Percentiles rank a stretch among this genome's conserved stretches.
Conservation (phyloP, 2,888 invertebrate species). For the Agrochola litura region DNA sequence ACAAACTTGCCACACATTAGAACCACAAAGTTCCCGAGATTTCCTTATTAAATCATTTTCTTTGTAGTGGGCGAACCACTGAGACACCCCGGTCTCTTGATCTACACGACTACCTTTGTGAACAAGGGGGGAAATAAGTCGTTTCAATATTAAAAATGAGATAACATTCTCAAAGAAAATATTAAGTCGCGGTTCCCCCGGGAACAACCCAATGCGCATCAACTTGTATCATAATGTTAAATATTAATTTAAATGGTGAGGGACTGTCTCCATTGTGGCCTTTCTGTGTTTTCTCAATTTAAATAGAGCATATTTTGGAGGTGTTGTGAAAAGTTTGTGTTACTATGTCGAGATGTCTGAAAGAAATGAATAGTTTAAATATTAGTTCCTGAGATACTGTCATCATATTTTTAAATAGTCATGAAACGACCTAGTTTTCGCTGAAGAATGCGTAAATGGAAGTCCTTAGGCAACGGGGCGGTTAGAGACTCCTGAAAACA, state of each 20-base stretch:
- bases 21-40: constrained; percentile 57
- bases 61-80: constrained; percentile 60
- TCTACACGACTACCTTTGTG: constrained; percentile 84
- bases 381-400: background rate
- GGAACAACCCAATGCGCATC: constrained; percentile 86
- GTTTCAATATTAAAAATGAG: constrained; percentile 88
- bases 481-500: too few relatives aligned
- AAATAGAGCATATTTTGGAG: constrained; percentile 8
- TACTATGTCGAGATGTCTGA: background rate
- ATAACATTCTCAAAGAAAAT: constrained; percentile 89
- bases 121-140: constrained; percentile 83
- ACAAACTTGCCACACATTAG: constrained; percentile 56
- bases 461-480: background rate
- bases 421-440: background rate
- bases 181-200: constrained; percentile 87
- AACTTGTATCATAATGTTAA: constrained; percentile 88
- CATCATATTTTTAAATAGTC: too few relatives aligned
- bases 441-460: too few relatives aligned
- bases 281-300: constrained; percentile 22
- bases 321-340: background rate
- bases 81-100: constrained; percentile 75
- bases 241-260: constrained; percentile 84
- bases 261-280: constrained; percentile 77
- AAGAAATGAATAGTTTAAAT: background rate
- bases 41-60: constrained; percentile 66